These are phyloP conservation scores for Halichondria panicea DNA, from an alignment of 37 sponge, comb jelly and placozoan species.

Conservation along the genomic window DNA sequence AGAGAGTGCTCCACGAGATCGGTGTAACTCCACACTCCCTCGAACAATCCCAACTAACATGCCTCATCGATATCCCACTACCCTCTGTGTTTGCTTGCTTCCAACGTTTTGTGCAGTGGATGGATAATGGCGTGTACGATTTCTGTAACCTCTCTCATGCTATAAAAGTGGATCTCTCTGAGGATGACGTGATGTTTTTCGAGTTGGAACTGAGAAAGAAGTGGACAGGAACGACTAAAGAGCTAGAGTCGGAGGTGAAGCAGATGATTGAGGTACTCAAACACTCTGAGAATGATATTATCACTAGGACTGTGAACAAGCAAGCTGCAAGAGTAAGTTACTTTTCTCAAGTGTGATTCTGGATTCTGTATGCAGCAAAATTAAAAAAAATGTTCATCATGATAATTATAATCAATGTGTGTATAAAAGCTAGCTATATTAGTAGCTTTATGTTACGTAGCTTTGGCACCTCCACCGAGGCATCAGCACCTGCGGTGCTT, in stretches of 20 bases:
- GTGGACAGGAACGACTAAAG: conserved; percentile 2
- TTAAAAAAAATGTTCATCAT: not conserved
- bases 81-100: conserved; percentile 21
- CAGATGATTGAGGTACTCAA: conserved; percentile 35
- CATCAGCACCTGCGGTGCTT: too few species aligned
- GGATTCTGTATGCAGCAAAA: too few species aligned
- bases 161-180: conserved; percentile 53
- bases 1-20: conserved; percentile 23
- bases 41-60: conserved; percentile 7
- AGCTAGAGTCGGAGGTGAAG: conserved; percentile 32
- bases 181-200: conserved; percentile 12
- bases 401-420: not conserved
- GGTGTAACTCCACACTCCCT: conserved; percentile 18
- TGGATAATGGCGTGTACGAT: conserved; percentile 72
- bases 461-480: too few species aligned
- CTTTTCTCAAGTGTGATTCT: too few species aligned
- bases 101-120: conserved; percentile 60
- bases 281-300: conserved; percentile 35
- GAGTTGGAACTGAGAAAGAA: conserved; percentile 2
- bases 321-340: conserved; percentile 22
- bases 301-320: conserved; percentile 23
- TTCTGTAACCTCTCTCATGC: conserved; percentile 60
- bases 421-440: not conserved
- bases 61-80: conserved; percentile 31
- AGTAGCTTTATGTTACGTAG: not conserved